Base-by-base conservation (phyloP, 1,140 invertebrate genomes). In the Mercenaria mercenaria region DNA sequence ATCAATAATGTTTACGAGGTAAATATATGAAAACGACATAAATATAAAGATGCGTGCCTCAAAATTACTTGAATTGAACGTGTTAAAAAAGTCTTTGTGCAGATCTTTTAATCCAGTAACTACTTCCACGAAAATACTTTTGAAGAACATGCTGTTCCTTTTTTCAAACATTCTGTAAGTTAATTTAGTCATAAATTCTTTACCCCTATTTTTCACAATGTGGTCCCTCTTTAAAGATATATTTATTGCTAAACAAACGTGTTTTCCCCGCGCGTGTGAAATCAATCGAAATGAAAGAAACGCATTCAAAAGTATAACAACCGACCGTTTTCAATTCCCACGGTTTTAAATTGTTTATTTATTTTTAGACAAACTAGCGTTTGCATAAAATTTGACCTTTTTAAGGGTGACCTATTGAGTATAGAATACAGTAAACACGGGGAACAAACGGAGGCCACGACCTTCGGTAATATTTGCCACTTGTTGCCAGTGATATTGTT, bases 201-300 rank as follows among this genome's bases (percentile, higher is more conserved):
- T 47, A 47, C 43, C 43, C 43, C 43, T 47, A 47, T 29, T 0
- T 72, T 39, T 39, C 67, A 72, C 18, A 1, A 18, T 39, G 67
- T 72, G 37, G 67, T 37, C 67, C 67, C 34, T 72, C 37, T 67
- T 29, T 67, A 32, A 67, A 67, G 32, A 67, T 29, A 34, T 39
- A 39, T 87, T 34, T 72, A 77, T 50, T 80, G 83, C 50, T 43
- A 85, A 67, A 90, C 77, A 80, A 90, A 90, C 41, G 50, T 56
- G 50, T 79, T 50, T 47, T 20, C 41, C 23, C n/a, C 74, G 23
- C 74, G 47, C 74, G 37, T 79, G 74, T n/a, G 74, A 50, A 79
- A 50, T 79, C 50, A 50, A 47, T 79, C 29, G 50, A 47, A 15
- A 34, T 29, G 29, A 79, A 52, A 52, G 74, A 26, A 50, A 20